Evolutionary conservation across 2,888 invertebrate genomes (phyloP), one percentile per base, ranked within the genome.

Genomic region (Acrobasis suavella): DNA sequence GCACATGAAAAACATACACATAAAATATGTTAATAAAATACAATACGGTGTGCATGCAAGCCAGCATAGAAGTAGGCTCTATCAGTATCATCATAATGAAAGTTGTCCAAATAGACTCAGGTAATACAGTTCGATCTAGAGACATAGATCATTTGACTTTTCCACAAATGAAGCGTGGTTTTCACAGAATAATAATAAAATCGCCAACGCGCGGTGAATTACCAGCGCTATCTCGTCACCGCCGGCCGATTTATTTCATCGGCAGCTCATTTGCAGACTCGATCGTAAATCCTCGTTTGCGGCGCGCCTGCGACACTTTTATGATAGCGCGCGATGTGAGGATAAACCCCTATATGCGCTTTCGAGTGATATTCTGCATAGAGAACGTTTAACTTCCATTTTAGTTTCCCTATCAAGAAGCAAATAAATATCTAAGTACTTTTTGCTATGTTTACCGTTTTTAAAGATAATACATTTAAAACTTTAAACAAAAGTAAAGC

Each of bases 241-340:
- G 69, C 73, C 66, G 75, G 72, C 81, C 81, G 85, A 87, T 87
- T 87, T 86, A 85, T 87, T 79, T 79, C 79, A 78, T 82, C 78
- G 81, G 70, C 72, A 78, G 77, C 86, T 91, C 89, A 91, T 91
- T 91, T 91, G 89, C 89, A 89, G 88, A 78, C 71, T 75, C 72
- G 70, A 67, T 76, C 81, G 80, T 91, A 88, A 86, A 90, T 91
- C 82, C 90, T 90, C 88, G 88, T 89, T 91, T 90, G 89, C 78
- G 83, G 80, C 79, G 81, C 76, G 76, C 82, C 75, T 74, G 75
- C 86, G 91, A 91, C 91, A 90, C 85, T 89, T 91, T 91, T 91
- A 91, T 90, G 89, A 89, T 89, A 83, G 80, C 60, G 54, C 65
- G 68, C 60, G 62, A 68, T 68, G 72, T 63, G 68, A 46, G 46